Evolutionary conservation across 35 echinoderm and acorn worm species (phyloP).

Genomic region (Eucidaris tribuloides): DNA sequence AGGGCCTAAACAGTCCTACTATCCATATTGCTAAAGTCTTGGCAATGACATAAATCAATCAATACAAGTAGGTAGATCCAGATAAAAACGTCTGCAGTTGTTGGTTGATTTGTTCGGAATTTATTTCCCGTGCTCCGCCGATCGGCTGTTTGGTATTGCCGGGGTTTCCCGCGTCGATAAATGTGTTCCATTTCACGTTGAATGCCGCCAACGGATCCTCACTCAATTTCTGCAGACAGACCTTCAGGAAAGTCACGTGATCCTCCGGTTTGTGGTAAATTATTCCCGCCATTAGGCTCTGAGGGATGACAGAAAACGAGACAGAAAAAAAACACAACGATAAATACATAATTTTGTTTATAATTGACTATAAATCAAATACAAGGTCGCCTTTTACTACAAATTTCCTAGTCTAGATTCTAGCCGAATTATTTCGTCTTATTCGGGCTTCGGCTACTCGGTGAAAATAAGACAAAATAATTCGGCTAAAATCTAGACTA

Average conservation of each 20-base stretch:
- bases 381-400: background rate
- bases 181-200: conserved; percentile 36
- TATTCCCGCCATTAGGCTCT: conserved; percentile 78
- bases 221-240: conserved; percentile 32
- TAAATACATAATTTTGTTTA: background rate
- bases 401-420: background rate
- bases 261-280: conserved; percentile 73
- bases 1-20: no score
- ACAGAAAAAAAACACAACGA: background rate
- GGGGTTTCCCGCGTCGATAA: conserved; percentile 1
- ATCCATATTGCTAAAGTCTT: no score
- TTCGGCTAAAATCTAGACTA: no score
- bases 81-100: conserved; percentile 19
- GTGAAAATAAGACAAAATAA: no score
- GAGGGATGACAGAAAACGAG: background rate
- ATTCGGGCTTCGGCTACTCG: no score
- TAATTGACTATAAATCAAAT: background rate
- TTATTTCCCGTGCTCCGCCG: background rate
- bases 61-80: background rate
- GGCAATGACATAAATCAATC: no score
- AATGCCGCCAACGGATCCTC: background rate
- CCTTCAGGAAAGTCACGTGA: conserved; percentile 48
- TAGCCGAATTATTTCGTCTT: no score
- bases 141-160: background rate
- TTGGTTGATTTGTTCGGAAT: background rate